Evolutionary conservation across 2,113 vertebrate genomes (phyloP).

Genomic region (Heloderma charlesbogerti): DNA sequence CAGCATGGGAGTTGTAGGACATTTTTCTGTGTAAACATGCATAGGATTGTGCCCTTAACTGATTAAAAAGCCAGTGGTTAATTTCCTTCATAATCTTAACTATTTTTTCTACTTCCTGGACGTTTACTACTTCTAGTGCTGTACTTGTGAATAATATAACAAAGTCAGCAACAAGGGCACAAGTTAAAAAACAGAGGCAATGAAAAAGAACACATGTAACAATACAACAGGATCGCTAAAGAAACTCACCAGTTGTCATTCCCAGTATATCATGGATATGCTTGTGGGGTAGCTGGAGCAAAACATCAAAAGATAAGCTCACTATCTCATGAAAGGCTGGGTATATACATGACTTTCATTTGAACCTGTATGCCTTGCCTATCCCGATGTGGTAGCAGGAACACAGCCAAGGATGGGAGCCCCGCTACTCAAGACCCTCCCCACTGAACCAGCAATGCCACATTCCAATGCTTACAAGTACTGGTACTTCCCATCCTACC

Average conservation of each 20-base stretch:
- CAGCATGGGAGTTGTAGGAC: no score
- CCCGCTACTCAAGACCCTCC: not conserved
- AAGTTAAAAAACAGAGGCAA: not conserved
- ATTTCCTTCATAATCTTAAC: not conserved
- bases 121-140: not conserved
- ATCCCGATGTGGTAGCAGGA: not conserved
- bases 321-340: no score
- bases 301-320: no score
- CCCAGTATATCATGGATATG: no score
- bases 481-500: not conserved
- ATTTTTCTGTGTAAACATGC: no score
- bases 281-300: no score
- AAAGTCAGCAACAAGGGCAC: no score
- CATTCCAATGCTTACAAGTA: not conserved
- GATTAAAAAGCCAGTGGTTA: not conserved
- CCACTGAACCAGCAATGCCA: not conserved
- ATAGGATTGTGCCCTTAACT: no score
- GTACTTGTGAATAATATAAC: no score
- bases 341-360: not conserved
- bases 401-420: not conserved
- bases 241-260: no score
- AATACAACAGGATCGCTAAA: no score
- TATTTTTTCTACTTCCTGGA: not conserved
- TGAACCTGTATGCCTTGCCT: not conserved
- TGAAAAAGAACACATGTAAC: no score